Base-by-base conservation (phyloP, 2,113 vertebrate species). In the Geococcyx californianus region DNA sequence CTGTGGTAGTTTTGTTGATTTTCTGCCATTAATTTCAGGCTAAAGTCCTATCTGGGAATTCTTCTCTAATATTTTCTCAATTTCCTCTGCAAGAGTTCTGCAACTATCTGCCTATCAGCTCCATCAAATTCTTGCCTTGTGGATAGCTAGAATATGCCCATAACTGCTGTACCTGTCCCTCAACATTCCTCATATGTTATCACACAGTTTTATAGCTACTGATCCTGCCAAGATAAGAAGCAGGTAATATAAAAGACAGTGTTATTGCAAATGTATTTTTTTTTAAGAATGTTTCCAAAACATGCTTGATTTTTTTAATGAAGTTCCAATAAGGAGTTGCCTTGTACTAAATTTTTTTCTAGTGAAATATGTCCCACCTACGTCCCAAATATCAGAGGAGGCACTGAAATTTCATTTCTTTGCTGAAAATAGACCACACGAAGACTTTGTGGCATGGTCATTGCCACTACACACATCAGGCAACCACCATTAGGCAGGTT, bases 151-250 rank as follows among this genome's bases (percentile, higher is more conserved):
- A 88, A 44, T 80, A 74, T 31, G 47, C 47, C 77, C 0, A 0
- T 70, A 93, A 89, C 79, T 52, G 42, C 76, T 62, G n/a, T 67
- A 90, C 94, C 88, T 74, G 90, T 84, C 85, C 63, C 72, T 97
- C 92, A 90, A 51, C 90, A 94, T 95, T 94, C 92, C 76, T 92
- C 33, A 3, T 23, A 33, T 5, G 47, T 51, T 74, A 92, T 52
- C 59, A 70, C 34, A 79, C 38, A 79, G 34, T 82, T 94, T 79
- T 83, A 94, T 9, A 67, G 78, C 55, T 80, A 66, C 33, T 74
- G 56, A 86, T 88, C 87, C 66, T 72, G 29, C 51, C 5, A 40
- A 63, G 86, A 69, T 58, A 93, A 86, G 52, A 60, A 88, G 40
- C 29, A 47, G 34, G 52, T n/a, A 68, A 64, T 14, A 15, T 6